Evolutionary conservation across 2,797 vertebrate species (phyloP).

Genomic region (Gephyroberyx darwinii): DNA sequence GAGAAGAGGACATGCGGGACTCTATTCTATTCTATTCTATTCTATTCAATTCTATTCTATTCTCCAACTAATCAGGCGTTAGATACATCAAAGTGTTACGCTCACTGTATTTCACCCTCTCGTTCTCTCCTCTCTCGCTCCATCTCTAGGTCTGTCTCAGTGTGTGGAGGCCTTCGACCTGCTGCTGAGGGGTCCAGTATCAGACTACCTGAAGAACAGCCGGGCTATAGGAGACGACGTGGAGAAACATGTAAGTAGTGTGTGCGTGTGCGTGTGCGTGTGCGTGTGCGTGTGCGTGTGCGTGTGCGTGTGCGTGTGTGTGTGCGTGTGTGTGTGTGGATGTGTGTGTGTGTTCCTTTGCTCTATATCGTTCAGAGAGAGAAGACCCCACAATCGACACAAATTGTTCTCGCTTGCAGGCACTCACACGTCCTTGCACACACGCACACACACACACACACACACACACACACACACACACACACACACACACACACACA

Average conservation of each 20-base stretch:
- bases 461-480: background rate
- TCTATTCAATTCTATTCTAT: background rate
- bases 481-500: constrained; percentile 6
- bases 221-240: constrained; percentile 89
- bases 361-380: background rate
- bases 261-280: constrained; percentile 2
- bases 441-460: background rate
- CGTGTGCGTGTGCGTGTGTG: background rate
- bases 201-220: constrained; percentile 90
- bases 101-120: background rate
- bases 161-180: constrained; percentile 90
- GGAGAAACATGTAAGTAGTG: constrained; percentile 90
- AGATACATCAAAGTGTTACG: no score
- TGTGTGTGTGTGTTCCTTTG: background rate
- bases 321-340: constrained; percentile 6
- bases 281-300: background rate
- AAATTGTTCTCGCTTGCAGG: constrained; percentile 20
- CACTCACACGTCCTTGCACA: background rate
- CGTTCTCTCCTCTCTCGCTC: background rate
- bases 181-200: constrained; percentile 86
- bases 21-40: background rate
- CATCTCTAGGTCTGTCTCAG: constrained; percentile 81
- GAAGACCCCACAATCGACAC: background rate
- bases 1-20: no score
- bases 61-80: no score